phyloP scores from a whole-genome alignment of 2,113 vertebrate genomes.

The Origma solitaria region DNA sequence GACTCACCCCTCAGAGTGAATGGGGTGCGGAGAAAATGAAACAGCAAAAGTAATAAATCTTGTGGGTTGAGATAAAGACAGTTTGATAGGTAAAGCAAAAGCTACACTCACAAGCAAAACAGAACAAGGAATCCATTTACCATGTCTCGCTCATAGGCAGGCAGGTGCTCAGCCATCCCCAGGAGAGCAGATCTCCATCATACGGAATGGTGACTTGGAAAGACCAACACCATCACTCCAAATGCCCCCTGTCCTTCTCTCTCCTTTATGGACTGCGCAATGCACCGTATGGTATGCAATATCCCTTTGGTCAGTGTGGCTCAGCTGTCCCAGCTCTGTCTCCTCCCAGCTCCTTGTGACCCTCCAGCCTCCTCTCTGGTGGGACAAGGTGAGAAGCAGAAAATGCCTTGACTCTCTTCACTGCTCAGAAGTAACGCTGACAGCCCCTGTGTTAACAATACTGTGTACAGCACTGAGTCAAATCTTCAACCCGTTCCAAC shows the following conservation, averaged over 20 bases:
- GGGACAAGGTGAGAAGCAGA: not conserved
- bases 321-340: not conserved
- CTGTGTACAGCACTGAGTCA: not conserved
- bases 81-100: not conserved
- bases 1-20: not conserved
- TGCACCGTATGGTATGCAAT: accelerated
- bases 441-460: not conserved
- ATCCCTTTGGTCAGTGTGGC: not conserved
- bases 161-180: not conserved
- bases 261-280: not conserved
- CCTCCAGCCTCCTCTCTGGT: accelerated
- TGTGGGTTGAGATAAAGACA: not conserved
- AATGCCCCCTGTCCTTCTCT: not conserved
- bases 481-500: not conserved
- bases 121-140: not conserved
- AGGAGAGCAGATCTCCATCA: not conserved
- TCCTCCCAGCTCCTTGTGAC: not conserved
- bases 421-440: accelerated
- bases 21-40: not conserved
- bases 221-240: not conserved
- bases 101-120: not conserved
- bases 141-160: not conserved
- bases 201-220: accelerated
- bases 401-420: not conserved
- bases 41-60: not conserved